These are phyloP conservation scores for Oryzias sinensis DNA, from an alignment of 2,797 vertebrate genomes.

Conservation along the genomic window DNA sequence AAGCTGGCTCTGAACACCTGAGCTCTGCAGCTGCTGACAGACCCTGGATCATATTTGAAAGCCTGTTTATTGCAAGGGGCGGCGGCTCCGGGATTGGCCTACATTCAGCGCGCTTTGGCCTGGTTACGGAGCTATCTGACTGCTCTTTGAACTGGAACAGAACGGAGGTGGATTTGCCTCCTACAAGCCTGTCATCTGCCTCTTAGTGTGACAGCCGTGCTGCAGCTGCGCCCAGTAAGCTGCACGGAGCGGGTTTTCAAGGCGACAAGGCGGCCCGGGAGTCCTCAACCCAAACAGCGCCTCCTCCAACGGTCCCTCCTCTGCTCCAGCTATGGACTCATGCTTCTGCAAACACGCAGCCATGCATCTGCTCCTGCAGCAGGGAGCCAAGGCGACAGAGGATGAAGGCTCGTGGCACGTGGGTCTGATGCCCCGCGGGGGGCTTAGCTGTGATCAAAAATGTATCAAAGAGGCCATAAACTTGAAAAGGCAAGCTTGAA, in stretches of 20 bases:
- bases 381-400: slow-evolving; percentile 34
- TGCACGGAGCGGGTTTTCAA: slow-evolving; percentile 45
- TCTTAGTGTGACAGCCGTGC: slow-evolving; percentile 55
- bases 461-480: slow-evolving; percentile 69
- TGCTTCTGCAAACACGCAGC: slow-evolving; percentile 11
- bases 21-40: slow-evolving; percentile 16
- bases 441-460: slow-evolving; percentile 71
- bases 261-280: slow-evolving; percentile 14
- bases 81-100: slow-evolving; percentile 40
- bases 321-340: not conserved
- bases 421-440: slow-evolving; percentile 53
- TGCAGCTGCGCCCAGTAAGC: slow-evolving; percentile 39
- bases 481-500: slow-evolving; percentile 69
- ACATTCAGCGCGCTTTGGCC: slow-evolving; percentile 41
- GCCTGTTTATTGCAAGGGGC: slow-evolving; percentile 12
- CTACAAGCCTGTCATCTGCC: slow-evolving; percentile 67
- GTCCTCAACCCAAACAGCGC: not conserved
- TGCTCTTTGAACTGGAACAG: slow-evolving; percentile 65
- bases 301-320: not conserved
- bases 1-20: no score
- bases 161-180: slow-evolving; percentile 68
- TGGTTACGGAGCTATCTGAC: slow-evolving; percentile 53
- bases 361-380: no score
- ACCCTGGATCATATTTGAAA: slow-evolving; percentile 9
- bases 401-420: slow-evolving; percentile 63